Evolutionary conservation across 2,113 vertebrate genomes (phyloP).

Genomic region (Thalassoma bifasciatum): DNA sequence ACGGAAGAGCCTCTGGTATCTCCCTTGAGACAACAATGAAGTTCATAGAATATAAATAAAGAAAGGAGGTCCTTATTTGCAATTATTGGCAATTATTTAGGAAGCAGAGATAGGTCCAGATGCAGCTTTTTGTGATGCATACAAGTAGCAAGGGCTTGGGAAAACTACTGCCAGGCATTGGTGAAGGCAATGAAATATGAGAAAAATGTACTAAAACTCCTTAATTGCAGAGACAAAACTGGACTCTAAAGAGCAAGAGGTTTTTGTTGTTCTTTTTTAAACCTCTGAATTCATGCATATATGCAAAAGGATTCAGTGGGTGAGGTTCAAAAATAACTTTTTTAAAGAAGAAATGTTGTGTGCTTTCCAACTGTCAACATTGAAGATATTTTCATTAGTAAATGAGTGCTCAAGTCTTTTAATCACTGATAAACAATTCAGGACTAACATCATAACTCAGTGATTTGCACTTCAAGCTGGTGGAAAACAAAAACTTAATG

Average conservation of each 20-base stretch:
- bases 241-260: neutral
- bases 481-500: neutral
- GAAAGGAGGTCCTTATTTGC: slow-evolving; percentile 59
- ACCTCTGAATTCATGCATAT: neutral
- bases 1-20: slow-evolving; percentile 48
- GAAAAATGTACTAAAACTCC: neutral
- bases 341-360: too few relatives aligned
- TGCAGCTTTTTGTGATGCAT: slow-evolving; percentile 6
- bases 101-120: slow-evolving; percentile 13
- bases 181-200: neutral
- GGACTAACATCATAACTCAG: too few relatives aligned
- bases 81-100: slow-evolving; percentile 57
- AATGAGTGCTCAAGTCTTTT: slow-evolving; percentile 3
- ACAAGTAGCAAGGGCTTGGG: neutral
- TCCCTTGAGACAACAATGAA: slow-evolving; percentile 56
- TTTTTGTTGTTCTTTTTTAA: too few relatives aligned
- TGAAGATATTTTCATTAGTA: neutral
- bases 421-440: too few relatives aligned
- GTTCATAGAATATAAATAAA: slow-evolving; percentile 60
- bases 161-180: neutral
- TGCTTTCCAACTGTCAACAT: too few relatives aligned
- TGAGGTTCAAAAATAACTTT: neutral
- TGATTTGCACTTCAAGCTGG: neutral
- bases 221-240: neutral
- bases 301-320: neutral